Evolutionary conservation across 2,888 invertebrate species (phyloP).

Genomic region (Ectropis crepuscularia): DNA sequence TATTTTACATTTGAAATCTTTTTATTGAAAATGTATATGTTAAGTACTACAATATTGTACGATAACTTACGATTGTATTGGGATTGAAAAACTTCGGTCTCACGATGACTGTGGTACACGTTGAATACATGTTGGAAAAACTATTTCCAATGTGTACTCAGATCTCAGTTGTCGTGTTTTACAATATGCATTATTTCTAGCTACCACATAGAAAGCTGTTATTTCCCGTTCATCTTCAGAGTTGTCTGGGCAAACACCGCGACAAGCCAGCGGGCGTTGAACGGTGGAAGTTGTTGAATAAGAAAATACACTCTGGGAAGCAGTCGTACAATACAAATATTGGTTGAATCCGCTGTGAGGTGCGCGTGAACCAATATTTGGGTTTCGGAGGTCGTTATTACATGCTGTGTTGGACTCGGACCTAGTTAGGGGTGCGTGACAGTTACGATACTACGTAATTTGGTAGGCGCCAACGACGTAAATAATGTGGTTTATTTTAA

Average conservation of each 20-base stretch:
- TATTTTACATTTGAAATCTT: constrained; percentile 17
- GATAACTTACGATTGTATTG: neutral
- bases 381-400: constrained; percentile 72
- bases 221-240: constrained; percentile 56
- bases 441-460: neutral
- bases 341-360: constrained; percentile 77
- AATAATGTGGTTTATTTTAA: neutral
- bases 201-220: constrained; percentile 49
- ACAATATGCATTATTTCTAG: constrained; percentile 34
- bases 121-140: too few species aligned
- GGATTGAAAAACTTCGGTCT: neutral
- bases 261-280: constrained; percentile 70
- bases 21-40: constrained; percentile 13
- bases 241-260: constrained; percentile 66
- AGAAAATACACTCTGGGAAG: constrained; percentile 80
- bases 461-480: neutral
- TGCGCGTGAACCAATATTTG: constrained; percentile 78
- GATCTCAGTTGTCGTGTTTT: constrained; percentile 1
- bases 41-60: too few species aligned
- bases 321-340: constrained; percentile 78
- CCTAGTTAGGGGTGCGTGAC: constrained; percentile 14
- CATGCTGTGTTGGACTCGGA: constrained; percentile 46
- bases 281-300: constrained; percentile 77
- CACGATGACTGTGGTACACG: too few species aligned
- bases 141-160: constrained; percentile 1